Evolutionary conservation across 2,888 invertebrate species (phyloP).

Genomic region (Cacoxenus indagator): DNA sequence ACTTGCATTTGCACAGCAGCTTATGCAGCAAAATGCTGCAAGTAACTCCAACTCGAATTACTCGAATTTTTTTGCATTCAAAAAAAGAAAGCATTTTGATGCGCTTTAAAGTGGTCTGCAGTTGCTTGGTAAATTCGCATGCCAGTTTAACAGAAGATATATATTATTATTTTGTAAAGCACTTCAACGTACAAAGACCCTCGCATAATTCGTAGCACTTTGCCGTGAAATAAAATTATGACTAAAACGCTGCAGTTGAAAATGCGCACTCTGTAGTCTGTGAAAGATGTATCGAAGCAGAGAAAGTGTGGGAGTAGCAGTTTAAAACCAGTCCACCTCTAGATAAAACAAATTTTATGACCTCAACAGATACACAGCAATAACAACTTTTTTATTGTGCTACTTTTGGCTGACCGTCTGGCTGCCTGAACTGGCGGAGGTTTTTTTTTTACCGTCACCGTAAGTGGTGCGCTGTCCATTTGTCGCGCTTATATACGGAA

Average conservation of each 20-base stretch:
- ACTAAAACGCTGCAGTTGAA: no score
- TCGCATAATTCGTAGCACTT: no score
- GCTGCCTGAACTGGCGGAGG: not conserved
- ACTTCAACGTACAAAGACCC: no score
- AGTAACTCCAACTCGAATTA: no score
- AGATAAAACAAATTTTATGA: conserved; percentile 8
- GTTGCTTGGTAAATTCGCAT: not conserved
- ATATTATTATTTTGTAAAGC: no score
- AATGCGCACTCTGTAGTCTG: no score
- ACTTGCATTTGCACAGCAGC: not conserved
- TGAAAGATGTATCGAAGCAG: no score
- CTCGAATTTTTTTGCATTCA: no score
- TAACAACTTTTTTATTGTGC: conserved; percentile 1
- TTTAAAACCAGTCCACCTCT: no score
- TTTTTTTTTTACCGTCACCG: no score
- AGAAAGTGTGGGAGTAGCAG: no score
- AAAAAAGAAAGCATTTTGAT: not conserved
- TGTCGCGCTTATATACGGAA: conserved; percentile 12
- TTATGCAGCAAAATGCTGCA: not conserved
- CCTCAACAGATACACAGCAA: conserved; percentile 3
- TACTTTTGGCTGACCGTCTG: not conserved
- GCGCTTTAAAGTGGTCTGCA: not conserved
- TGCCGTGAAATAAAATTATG: no score
- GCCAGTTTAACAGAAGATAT: not conserved
- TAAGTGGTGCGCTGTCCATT: not conserved